These are phyloP conservation scores for Bolinopsis microptera DNA, from an alignment of 37 sponge, comb jelly and placozoan species.

Conservation along the genomic window DNA sequence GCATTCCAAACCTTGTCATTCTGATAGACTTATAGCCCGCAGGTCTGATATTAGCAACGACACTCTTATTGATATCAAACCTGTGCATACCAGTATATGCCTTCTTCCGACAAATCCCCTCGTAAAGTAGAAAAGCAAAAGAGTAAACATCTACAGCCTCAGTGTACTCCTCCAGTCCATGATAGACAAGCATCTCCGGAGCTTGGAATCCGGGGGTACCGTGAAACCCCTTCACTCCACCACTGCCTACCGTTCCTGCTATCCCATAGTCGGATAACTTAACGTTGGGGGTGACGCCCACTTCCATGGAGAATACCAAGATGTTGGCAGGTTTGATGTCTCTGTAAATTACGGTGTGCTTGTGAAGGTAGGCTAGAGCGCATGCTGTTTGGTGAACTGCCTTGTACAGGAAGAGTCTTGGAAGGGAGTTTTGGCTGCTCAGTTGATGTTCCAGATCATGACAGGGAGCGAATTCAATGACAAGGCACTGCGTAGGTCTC, in stretches of 20 bases:
- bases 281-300: constrained; percentile 29
- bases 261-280: constrained; percentile 57
- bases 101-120: constrained; percentile 43
- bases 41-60: constrained; percentile 27
- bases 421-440: background rate
- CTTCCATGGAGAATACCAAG: constrained; percentile 17
- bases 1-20: constrained; percentile 12
- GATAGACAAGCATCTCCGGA: constrained; percentile 48
- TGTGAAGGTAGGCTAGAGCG: constrained; percentile 56
- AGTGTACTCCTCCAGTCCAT: constrained; percentile 55
- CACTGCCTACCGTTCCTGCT: background rate
- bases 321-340: constrained; percentile 53
- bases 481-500: constrained; percentile 25
- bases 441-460: background rate
- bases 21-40: background rate
- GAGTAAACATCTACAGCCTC: constrained; percentile 57
- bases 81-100: constrained; percentile 43
- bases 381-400: constrained; percentile 45
- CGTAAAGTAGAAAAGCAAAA: constrained; percentile 40
- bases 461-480: constrained; percentile 28
- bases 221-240: constrained; percentile 57
- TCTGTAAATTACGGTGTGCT: constrained; percentile 38
- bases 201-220: constrained; percentile 63
- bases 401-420: constrained; percentile 54
- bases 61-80: constrained; percentile 11